Percentiles rank a stretch among this genome's conserved stretches.
These are phyloP conservation scores for Ceuthmochares aereus DNA, from an alignment of 2,113 vertebrate genomes.

Conservation along the genomic window DNA sequence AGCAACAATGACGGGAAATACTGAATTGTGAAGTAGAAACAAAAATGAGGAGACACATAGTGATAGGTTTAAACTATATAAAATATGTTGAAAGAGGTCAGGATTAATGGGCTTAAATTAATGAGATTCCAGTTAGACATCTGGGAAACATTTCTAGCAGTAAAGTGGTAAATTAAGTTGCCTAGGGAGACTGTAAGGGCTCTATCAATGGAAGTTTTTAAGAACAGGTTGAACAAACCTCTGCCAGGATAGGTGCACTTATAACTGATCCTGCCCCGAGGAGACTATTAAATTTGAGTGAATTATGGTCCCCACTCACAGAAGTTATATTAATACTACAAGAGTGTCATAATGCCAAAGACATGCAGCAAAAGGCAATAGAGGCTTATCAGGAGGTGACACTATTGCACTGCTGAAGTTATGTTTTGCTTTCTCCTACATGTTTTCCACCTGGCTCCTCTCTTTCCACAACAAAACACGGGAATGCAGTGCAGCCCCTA, in stretches of 20 bases:
- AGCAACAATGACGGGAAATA: background rate
- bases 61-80: background rate
- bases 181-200: background rate
- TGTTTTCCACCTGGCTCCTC: background rate
- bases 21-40: background rate
- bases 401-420: background rate
- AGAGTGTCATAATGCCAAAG: background rate
- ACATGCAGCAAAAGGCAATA: background rate
- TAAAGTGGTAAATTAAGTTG: slow-evolving; percentile 16
- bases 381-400: background rate
- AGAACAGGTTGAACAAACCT: slow-evolving; percentile 23
- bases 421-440: background rate
- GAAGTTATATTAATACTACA: background rate
- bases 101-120: slow-evolving; percentile 19
- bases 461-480: background rate
- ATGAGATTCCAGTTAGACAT: slow-evolving; percentile 3
- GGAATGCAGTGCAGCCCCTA: background rate
- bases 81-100: background rate
- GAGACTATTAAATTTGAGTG: slow-evolving; percentile 13
- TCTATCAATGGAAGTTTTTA: slow-evolving; percentile 19
- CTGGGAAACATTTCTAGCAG: background rate
- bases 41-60: background rate
- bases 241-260: background rate
- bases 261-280: background rate
- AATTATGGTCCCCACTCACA: background rate